Conservation (phyloP, 2,113 vertebrate genomes). For the Mustela lutreola region DNA sequence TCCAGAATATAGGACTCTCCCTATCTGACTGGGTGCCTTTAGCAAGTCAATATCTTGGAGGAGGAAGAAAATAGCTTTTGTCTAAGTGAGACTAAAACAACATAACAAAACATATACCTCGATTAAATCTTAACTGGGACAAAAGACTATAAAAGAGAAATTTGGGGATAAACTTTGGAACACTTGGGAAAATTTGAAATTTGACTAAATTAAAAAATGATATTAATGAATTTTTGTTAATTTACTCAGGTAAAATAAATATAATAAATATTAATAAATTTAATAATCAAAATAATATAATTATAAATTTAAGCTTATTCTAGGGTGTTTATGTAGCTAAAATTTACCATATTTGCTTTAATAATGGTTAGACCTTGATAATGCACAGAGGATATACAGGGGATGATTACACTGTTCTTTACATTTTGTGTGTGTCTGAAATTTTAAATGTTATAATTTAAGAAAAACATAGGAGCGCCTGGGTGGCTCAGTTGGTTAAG, state of each 20-base stretch:
- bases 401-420: not conserved
- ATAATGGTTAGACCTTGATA: not conserved
- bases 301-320: not conserved
- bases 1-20: not conserved
- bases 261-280: not conserved
- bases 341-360: not conserved
- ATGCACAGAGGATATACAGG: not conserved
- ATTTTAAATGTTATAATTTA: not conserved
- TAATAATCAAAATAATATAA: not conserved
- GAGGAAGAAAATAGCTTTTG: not conserved
- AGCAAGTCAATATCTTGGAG: not conserved
- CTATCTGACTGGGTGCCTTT: not conserved
- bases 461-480: not conserved
- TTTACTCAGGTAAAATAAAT: not conserved
- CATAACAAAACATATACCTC: not conserved
- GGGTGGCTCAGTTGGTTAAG: no score
- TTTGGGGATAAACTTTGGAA: not conserved
- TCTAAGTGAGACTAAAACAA: not conserved
- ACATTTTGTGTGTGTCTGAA: not conserved
- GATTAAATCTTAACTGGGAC: not conserved
- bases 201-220: not conserved
- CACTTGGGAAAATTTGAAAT: not conserved
- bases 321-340: not conserved
- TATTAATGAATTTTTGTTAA: conserved; percentile 21
- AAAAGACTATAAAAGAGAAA: not conserved